Evolutionary conservation across 2,113 vertebrate species (phyloP), one percentile per base, ranked within the genome.

Genomic region (Siphamia tubifer): DNA sequence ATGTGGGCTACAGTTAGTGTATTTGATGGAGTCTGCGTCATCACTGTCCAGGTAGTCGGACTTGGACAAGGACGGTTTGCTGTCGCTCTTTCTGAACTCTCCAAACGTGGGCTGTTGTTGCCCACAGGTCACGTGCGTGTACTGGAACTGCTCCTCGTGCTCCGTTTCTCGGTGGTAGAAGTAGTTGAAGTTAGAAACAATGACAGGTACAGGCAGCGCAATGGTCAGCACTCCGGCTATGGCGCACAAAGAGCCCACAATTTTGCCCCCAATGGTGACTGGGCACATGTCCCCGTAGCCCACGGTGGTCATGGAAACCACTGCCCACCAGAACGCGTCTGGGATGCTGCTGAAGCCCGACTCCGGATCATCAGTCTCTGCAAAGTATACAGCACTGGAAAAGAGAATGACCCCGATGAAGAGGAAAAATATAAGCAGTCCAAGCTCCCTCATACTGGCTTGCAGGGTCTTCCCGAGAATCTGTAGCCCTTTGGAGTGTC

Each of bases 101-200:
- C 93, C 94, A 2, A 94, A 87, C 6, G 90, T 72, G 17, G 82
- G 87, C 53, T 90, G 91, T 19, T 94, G 95, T 83, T 98, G 96
- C 3, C 96, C 96, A 27, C 96, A 98, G 1, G 95, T 98, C 60
- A 98, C 95, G 0, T 99, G 96, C 6, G 94, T 96, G 68, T 98
- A 98, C 80, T 95, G 94, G 42, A 93, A 90, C 68, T 96, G 95
- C 67, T 99, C 97, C 82, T 98, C 97, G 6, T 95, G 94, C 71
- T 98, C 97, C 0, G 95, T 97, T 90, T 98, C 96, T 2, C 96
- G 92, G 87, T 98, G 96, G 79, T 98, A 98, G 90, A 98, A 98
- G 90, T 98, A 98, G 90, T 96, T 97, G 89, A 98, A 98, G 91
- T 98, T 98, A 69, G 96, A 98, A 10, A 98, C 96, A 0, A 98